These are phyloP conservation scores for Watsonalla binaria DNA, from an alignment of 2,888 invertebrate species.

Conservation along the genomic window DNA sequence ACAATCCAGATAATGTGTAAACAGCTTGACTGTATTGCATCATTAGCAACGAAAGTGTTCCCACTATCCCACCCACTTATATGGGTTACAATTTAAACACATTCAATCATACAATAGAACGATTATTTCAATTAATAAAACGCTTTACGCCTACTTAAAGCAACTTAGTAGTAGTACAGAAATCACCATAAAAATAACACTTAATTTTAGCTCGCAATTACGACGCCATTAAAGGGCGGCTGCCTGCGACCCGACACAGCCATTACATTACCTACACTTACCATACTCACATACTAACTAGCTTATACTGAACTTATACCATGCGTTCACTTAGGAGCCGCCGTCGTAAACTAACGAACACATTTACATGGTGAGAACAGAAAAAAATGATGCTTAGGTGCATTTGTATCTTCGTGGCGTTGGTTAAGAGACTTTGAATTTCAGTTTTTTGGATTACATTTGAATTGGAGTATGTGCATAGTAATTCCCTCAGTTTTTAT, in stretches of 20 bases:
- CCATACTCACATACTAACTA: slow-evolving; percentile 54
- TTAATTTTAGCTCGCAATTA: slow-evolving; percentile 77
- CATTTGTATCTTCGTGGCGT: slow-evolving; percentile 25
- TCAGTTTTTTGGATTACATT: no score
- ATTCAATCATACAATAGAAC: slow-evolving; percentile 26
- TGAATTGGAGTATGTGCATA: no score
- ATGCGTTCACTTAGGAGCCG: slow-evolving; percentile 46
- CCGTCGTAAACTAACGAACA: slow-evolving; percentile 54
- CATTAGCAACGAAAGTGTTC: no score
- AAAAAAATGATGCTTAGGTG: slow-evolving; percentile 34
- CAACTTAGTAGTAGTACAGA: slow-evolving; percentile 76
- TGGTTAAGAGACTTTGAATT: slow-evolving; percentile 19
- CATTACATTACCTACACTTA: slow-evolving; percentile 67
- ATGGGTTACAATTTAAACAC: neutral
- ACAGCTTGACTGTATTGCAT: no score
- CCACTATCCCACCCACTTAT: neutral
- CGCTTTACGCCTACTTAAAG: slow-evolving; percentile 72
- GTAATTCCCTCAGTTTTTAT: no score
- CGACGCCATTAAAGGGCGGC: slow-evolving; percentile 71
- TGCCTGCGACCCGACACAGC: slow-evolving; percentile 59
- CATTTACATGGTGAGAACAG: slow-evolving; percentile 38
- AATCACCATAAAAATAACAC: slow-evolving; percentile 79
- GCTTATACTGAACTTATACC: slow-evolving; percentile 32
- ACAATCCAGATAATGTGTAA: no score
- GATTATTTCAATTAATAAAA: slow-evolving; percentile 73